A percentile compares a stretch with the other conserved stretches of the same genome.
These are phyloP conservation scores for Anguilla anguilla DNA, from an alignment of 2,797 vertebrate genomes.

Conservation along the genomic window DNA sequence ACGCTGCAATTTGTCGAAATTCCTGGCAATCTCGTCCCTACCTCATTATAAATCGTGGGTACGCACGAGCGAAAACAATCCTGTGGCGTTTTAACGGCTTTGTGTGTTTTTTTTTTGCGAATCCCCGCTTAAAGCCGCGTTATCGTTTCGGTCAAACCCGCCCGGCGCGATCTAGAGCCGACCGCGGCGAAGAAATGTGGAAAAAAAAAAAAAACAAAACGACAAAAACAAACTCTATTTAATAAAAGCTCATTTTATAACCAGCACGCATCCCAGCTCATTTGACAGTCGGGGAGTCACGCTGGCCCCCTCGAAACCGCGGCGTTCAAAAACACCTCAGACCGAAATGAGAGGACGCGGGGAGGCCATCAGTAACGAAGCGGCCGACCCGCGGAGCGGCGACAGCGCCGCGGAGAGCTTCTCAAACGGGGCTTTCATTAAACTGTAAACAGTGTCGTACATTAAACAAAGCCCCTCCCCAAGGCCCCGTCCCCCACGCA, in stretches of 20 bases:
- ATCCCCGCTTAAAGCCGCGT: not conserved
- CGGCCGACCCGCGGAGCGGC: constrained; percentile 39
- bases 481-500: not conserved
- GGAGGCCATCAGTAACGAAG: constrained; percentile 33
- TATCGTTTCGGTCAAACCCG: not conserved
- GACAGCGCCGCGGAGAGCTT: constrained; percentile 25
- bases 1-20: not conserved
- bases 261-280: not conserved
- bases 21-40: constrained; percentile 5
- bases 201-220: not conserved
- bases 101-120: not conserved
- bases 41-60: not conserved
- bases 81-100: not conserved
- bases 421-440: constrained; percentile 45
- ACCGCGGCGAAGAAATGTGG: not conserved
- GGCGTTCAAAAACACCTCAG: constrained; percentile 2
- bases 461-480: constrained; percentile 11
- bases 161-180: not conserved
- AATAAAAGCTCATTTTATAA: constrained; percentile 9
- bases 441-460: constrained; percentile 37
- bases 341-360: constrained; percentile 20
- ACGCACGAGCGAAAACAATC: too few relatives aligned
- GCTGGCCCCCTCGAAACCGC: not conserved
- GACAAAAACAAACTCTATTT: not conserved
- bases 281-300: not conserved